Conservation (phyloP, 2,797 vertebrate genomes). For the Scolopax bukidnonensis region DNA sequence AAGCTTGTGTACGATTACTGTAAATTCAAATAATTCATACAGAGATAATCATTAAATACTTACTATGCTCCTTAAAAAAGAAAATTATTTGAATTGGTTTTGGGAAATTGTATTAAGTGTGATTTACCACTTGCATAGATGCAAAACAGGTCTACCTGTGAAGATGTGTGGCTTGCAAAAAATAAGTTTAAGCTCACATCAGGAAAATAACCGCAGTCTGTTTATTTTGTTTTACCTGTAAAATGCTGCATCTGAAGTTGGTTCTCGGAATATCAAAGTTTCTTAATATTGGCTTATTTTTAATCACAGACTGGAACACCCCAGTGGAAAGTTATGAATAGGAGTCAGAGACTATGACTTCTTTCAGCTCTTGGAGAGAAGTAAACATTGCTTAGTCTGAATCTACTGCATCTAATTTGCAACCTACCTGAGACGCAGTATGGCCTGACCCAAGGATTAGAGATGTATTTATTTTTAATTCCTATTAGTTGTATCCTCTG, state of each 20-base stretch:
- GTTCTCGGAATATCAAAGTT: conserved; percentile 35
- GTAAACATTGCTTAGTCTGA: conserved; percentile 20
- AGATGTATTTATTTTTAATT: conserved; percentile 33
- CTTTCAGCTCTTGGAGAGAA: conserved; percentile 38
- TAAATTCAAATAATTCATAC: not conserved
- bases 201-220: not conserved
- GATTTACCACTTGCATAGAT: not conserved
- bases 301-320: conserved; percentile 36
- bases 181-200: not conserved
- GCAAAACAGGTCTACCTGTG: not conserved
- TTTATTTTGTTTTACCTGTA: conserved; percentile 40
- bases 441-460: not conserved
- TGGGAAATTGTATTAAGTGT: not conserved
- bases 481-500: not conserved
- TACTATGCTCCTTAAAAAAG: not conserved
- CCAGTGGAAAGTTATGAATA: conserved; percentile 38
- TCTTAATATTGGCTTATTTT: conserved; percentile 41
- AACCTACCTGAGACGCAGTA: not conserved
- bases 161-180: not conserved
- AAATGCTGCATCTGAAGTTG: conserved; percentile 31
- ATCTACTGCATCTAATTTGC: not conserved
- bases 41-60: not conserved
- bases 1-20: not conserved
- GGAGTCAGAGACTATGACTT: conserved; percentile 30
- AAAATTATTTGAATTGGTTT: not conserved